phyloP scores from a whole-genome alignment of 92 coral and sea anemone species.

The Zoanthus solanderi region DNA sequence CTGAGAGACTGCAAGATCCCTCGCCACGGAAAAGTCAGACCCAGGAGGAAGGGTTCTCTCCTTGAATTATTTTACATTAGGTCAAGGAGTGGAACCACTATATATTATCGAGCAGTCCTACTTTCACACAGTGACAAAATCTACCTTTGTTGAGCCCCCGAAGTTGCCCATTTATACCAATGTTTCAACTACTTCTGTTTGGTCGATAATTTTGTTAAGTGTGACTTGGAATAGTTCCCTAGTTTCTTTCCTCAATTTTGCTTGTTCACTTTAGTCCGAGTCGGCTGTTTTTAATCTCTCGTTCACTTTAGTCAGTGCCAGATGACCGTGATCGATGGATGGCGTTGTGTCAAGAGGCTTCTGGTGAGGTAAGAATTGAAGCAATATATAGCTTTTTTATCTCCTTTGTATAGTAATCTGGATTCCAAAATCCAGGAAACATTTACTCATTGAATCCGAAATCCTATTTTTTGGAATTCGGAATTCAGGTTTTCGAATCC shows the following conservation, averaged over 20 bases:
- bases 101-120: too few species aligned
- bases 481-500: too few species aligned
- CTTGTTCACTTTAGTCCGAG: neutral
- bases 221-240: neutral
- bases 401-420: neutral
- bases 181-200: neutral
- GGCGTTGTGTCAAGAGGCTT: constrained; percentile 84
- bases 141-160: neutral
- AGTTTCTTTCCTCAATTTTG: neutral
- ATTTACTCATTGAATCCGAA: neutral
- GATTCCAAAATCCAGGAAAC: neutral
- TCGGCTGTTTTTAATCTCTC: too few species aligned
- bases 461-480: too few species aligned
- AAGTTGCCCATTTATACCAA: too few species aligned
- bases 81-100: too few species aligned
- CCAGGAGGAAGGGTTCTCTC: too few species aligned
- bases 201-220: neutral
- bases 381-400: neutral
- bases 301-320: constrained; percentile 54
- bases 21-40: too few species aligned
- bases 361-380: constrained; percentile 71
- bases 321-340: constrained; percentile 80
- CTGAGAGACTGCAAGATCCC: too few species aligned
- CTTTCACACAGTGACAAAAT: too few species aligned
- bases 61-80: too few species aligned